Base-by-base conservation (phyloP, 2,797 vertebrate genomes). In the Mycteria americana region DNA sequence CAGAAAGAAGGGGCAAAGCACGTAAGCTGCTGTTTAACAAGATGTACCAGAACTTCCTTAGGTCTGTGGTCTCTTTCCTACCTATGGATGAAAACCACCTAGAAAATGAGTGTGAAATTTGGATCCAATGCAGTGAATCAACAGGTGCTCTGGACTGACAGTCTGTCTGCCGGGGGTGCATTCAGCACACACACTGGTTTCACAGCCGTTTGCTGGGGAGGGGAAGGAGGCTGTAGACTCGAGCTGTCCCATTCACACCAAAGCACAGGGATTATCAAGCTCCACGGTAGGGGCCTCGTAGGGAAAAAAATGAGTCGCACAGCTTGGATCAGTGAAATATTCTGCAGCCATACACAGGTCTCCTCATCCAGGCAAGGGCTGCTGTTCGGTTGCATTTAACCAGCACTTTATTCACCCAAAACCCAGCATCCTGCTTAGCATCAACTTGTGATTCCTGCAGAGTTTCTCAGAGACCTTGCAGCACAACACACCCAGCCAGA, bases 221-320 rank as follows among this genome's bases (percentile, higher is more conserved):
- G 15, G 23, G 33, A 59, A 53, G 43, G 53, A 59, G 5, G 21
- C 37, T 59, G 27, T 2, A 46, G 6, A 9, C 17, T 72, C 59
- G 35, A 72, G 18, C 64, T 39, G 28, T 31, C 54, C 39, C 3
- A 2, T 6, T 53, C 70, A 35, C 48, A 24, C 15, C 5, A 3
- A 62, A 73, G 31, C 22, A 28, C 56, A 19, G 16, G 33, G 27
- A 70, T 41, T n/a, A 50, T 21, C 24, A 48, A 63, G 30, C 22
- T 25, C n/a, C n/a, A 18, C 5, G 11, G n/a, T 10, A 64, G 12
- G 25, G 13, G 33, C 23, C 17, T 75, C 2, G 0, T 3, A 28
- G 11, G 11, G 27, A 9, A 35, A 79, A 33, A 51, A 56, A 39
- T 2, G 11, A 69, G 25, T 39, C 2, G 3, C 9, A 25, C 8